phyloP scores from a whole-genome alignment of 2,113 vertebrate genomes.

The Gambusia affinis region DNA sequence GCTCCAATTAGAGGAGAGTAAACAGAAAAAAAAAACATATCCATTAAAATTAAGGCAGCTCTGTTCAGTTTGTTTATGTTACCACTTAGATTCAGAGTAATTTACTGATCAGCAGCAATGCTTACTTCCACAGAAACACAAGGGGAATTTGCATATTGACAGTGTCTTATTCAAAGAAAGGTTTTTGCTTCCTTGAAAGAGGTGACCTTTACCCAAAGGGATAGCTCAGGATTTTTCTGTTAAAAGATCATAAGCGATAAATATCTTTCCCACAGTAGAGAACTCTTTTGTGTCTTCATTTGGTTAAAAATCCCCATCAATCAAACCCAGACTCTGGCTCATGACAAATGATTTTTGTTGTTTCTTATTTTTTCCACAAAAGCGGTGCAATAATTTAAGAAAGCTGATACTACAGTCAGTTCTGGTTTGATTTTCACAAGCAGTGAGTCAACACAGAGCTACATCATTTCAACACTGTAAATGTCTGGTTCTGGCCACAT shows the following conservation, averaged over 20 bases:
- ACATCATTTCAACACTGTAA: neutral
- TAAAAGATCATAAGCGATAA: neutral
- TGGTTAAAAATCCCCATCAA: neutral
- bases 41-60: slow-evolving; percentile 29
- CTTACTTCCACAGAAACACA: slow-evolving; percentile 35
- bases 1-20: slow-evolving; percentile 34
- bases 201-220: neutral
- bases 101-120: slow-evolving; percentile 30
- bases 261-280: neutral
- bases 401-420: neutral
- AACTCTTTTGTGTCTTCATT: neutral
- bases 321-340: neutral
- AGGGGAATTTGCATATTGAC: slow-evolving; percentile 34
- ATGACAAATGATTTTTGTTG: too few species aligned
- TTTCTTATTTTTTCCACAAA: neutral
- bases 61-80: slow-evolving; percentile 51
- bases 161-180: slow-evolving; percentile 3
- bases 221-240: neutral
- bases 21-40: slow-evolving; percentile 17
- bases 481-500: neutral
- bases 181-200: slow-evolving; percentile 28
- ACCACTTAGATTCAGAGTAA: slow-evolving; percentile 52
- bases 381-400: neutral
- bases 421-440: neutral
- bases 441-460: neutral